phyloP scores from a whole-genome alignment of 2,113 vertebrate genomes.

The Oxygymnocypris stewartii region DNA sequence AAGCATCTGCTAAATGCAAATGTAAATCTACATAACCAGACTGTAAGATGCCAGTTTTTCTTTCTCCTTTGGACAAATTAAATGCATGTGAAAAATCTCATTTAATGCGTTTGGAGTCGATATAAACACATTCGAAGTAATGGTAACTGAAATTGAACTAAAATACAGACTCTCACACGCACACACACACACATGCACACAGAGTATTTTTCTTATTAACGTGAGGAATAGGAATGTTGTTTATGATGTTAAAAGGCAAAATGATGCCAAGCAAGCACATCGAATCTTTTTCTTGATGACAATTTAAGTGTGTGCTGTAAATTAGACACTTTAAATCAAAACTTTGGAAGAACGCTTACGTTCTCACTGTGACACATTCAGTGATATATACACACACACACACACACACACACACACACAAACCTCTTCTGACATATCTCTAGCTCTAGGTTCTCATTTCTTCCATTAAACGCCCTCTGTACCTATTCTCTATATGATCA shows the following conservation, averaged over 20 bases:
- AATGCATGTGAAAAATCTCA: not conserved
- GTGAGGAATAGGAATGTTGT: slow-evolving; percentile 51
- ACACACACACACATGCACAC: not conserved
- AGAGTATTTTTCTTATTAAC: slow-evolving; percentile 51
- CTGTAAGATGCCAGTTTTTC: not conserved
- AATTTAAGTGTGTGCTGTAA: not conserved
- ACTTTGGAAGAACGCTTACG: not conserved
- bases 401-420: no score
- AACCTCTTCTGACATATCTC: slow-evolving; percentile 9
- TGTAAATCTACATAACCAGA: not conserved
- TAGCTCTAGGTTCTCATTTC: not conserved
- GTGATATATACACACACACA: not conserved
- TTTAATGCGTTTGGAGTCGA: not conserved
- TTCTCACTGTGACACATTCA: not conserved
- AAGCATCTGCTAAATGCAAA: no score
- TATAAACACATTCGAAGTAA: slow-evolving; percentile 3
- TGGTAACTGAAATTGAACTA: slow-evolving; percentile 1
- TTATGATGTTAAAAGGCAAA: slow-evolving; percentile 43
- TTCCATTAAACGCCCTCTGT: not conserved
- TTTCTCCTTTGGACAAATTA: not conserved
- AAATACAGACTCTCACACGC: not conserved
- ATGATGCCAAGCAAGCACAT: slow-evolving; percentile 23
- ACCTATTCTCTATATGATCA: not conserved
- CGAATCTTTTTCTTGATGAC: slow-evolving; percentile 11
- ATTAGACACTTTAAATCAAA: slow-evolving; percentile 20